These are phyloP conservation scores for Nipponia nippon DNA, from an alignment of 2,113 vertebrate species.

Conservation along the genomic window DNA sequence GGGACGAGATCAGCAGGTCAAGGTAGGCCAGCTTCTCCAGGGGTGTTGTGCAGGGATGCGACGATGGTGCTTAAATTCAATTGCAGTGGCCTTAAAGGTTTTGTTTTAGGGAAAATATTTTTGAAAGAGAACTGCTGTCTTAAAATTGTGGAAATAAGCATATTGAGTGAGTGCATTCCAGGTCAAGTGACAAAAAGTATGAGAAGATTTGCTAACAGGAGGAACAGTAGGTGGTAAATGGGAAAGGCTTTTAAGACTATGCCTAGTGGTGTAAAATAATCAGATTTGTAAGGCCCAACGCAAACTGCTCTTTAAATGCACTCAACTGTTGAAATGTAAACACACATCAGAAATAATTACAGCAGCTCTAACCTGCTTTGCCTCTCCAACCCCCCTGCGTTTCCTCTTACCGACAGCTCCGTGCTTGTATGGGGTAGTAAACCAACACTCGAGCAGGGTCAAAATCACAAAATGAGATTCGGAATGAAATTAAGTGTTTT, in stretches of 20 bases:
- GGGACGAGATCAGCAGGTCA: background rate
- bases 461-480: background rate
- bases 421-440: no score
- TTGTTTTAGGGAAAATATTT: background rate
- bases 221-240: background rate
- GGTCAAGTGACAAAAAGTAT: background rate
- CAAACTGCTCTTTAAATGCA: background rate
- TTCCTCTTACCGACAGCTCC: background rate
- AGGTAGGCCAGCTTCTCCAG: background rate
- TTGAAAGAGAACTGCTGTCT: background rate
- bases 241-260: background rate
- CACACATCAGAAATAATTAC: background rate
- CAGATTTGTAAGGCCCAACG: background rate
- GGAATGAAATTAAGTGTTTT: background rate
- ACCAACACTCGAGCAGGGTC: background rate
- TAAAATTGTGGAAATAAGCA: background rate
- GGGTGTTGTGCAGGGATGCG: background rate
- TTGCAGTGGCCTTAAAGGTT: background rate
- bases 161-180: background rate
- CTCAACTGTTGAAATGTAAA: background rate
- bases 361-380: background rate
- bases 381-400: background rate
- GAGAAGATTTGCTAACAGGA: background rate
- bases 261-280: background rate
- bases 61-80: background rate